phyloP scores from a whole-genome alignment of 2,888 invertebrate genomes.

The Agrilus mali region DNA sequence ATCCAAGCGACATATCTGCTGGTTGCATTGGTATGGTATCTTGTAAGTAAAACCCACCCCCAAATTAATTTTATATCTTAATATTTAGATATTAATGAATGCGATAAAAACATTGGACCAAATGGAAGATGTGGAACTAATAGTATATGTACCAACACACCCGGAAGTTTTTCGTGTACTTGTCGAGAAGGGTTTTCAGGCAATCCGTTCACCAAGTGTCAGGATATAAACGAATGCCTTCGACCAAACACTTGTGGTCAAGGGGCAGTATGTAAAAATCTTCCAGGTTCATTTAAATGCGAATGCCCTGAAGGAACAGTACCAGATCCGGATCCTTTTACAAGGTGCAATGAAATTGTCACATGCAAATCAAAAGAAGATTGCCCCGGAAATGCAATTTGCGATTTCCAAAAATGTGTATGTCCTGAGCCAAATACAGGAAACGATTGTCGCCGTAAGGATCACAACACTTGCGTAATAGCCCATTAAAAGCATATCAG shows the following conservation, averaged over 20 bases:
- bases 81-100: constrained; percentile 73
- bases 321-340: constrained; percentile 72
- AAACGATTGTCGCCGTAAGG: constrained; percentile 81
- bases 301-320: constrained; percentile 70
- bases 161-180: constrained; percentile 67
- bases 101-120: constrained; percentile 63
- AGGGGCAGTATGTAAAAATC: constrained; percentile 70
- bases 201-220: constrained; percentile 68
- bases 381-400: constrained; percentile 83
- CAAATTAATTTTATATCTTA: neutral
- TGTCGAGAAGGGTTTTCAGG: constrained; percentile 80
- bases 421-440: constrained; percentile 88
- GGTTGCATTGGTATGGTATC: constrained; percentile 59
- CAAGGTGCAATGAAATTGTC: constrained; percentile 71
- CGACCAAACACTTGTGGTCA: constrained; percentile 59
- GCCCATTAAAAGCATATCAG: too few species aligned
- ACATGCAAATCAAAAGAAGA: constrained; percentile 62
- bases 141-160: constrained; percentile 66
- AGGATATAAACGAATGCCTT: constrained; percentile 74
- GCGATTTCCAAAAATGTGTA: constrained; percentile 64
- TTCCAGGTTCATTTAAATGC: constrained; percentile 65
- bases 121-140: constrained; percentile 76
- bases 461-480: constrained; percentile 13
- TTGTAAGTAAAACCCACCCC: neutral
- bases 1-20: constrained; percentile 76